phyloP scores from a whole-genome alignment of 1,140 invertebrate genomes.

The Drosophila rufa region DNA sequence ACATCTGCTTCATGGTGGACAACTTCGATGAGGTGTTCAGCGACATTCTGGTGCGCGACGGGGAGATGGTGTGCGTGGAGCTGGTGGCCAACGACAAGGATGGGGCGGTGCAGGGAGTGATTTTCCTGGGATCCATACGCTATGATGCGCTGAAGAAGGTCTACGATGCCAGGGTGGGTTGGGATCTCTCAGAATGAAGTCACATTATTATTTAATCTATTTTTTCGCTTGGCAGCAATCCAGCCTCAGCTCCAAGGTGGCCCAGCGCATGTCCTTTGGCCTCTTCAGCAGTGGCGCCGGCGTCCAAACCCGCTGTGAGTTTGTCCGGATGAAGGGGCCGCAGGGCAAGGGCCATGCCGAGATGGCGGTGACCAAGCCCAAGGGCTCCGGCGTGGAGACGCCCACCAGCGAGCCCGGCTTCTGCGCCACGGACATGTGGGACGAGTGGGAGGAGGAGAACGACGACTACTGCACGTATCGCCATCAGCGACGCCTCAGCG shows the following conservation, averaged over 20 bases:
- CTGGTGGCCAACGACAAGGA: slow-evolving; percentile 95
- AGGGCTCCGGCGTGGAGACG: slow-evolving; percentile 96
- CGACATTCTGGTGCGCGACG: slow-evolving; percentile 97
- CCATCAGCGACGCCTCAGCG: slow-evolving; percentile 94
- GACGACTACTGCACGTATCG: slow-evolving; percentile 93
- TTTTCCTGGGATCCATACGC: slow-evolving; percentile 98
- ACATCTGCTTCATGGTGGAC: slow-evolving; percentile 99
- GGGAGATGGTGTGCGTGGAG: slow-evolving; percentile 99
- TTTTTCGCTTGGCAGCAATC: slow-evolving; percentile 88
- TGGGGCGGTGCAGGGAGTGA: slow-evolving; percentile 93
- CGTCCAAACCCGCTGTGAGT: slow-evolving; percentile 95
- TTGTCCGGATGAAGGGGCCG: slow-evolving; percentile 98
- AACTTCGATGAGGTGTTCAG: slow-evolving; percentile 99
- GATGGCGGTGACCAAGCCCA: slow-evolving; percentile 97
- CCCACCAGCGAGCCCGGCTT: slow-evolving; percentile 96
- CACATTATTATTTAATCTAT: slow-evolving; percentile 26
- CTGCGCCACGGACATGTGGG: slow-evolving; percentile 93
- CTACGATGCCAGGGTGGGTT: slow-evolving; percentile 96
- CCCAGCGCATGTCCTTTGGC: slow-evolving; percentile 97
- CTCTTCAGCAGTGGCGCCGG: slow-evolving; percentile 90
- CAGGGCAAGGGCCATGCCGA: slow-evolving; percentile 98
- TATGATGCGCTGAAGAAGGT: slow-evolving; percentile 98
- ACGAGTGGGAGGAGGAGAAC: slow-evolving; percentile 94
- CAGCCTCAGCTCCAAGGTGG: slow-evolving; percentile 96
- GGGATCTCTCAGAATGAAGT: background rate